Base-by-base conservation (phyloP, 2,888 invertebrate genomes). In the Morpho achilles region DNA sequence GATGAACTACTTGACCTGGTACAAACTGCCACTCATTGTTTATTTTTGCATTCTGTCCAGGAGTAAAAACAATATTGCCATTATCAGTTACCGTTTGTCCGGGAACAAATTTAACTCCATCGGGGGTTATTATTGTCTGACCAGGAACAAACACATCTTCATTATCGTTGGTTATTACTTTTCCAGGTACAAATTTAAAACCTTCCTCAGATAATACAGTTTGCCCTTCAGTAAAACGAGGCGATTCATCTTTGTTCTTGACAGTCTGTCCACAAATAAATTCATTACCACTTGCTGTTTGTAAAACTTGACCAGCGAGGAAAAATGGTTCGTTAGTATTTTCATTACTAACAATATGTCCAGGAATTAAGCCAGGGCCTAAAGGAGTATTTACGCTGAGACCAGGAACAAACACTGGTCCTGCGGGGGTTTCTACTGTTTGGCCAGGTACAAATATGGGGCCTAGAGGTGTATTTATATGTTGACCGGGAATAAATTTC, bases 401-500 rank as follows among this genome's bases (percentile, higher is more conserved):
- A 1, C 96, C 96, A 22, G 96, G 95, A 44, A 95, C 93, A 77
- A 96, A 96, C 53, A 92, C 84, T 8, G 91, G 87, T 0, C 95
- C 95, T 60, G 89, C 87, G 50, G 94, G 93, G 3, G 94, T 95
- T 67, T 93, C 91, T 7, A 95, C 85, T 0, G 95, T 94, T 80
- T 95, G 95, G 4, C 96, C 96, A 0, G 96, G 95, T 9, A 95
- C 93, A 73, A 96, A 96, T 49, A 94, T 82, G 42, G 93, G 92
- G 2, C 95, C 95, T 58, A 91, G 92, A 51, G 94, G 94, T 0
- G 95, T 95, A 63, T 93, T 92, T 1, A 96, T 82, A 69, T 94
- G 93, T 82, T 95, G 95, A 0, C 96, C 95, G 2, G 94, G 92
- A 50, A 96, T 79, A 76, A 95, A 95, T 67, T 92, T 93, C 71